These are phyloP conservation scores for Brachionus calyciflorus DNA, from an alignment of 1,140 invertebrate species.

Conservation along the genomic window DNA sequence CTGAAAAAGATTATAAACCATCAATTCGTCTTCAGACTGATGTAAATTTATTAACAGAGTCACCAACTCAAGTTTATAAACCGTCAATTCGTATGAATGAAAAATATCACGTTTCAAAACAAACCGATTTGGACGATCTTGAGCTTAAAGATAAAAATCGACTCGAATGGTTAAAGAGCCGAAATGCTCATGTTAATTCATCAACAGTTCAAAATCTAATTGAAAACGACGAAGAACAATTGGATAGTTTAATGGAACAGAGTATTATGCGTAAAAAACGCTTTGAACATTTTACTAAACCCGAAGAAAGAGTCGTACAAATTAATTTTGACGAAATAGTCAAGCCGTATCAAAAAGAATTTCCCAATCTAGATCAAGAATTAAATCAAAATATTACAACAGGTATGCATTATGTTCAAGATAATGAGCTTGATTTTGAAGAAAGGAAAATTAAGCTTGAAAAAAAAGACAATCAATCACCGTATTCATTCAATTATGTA, in stretches of 20 bases:
- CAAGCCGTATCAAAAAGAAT: background rate
- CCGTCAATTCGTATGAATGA: background rate
- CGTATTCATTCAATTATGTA: background rate
- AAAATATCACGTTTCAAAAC: slow-evolving; percentile 32
- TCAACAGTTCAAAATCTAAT: slow-evolving; percentile 14
- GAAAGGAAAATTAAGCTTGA: background rate
- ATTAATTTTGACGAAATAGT: slow-evolving; percentile 40
- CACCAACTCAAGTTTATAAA: background rate
- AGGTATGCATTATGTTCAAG: background rate
- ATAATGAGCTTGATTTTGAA: slow-evolving; percentile 8
- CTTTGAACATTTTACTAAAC: slow-evolving; percentile 33
- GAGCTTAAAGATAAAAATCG: slow-evolving; percentile 11
- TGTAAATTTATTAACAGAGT: background rate
- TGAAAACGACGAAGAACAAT: background rate
- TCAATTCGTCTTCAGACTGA: background rate
- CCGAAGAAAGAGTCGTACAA: slow-evolving; percentile 12
- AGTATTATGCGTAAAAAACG: background rate
- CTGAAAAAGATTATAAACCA: background rate
- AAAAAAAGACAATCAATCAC: background rate
- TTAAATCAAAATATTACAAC: background rate
- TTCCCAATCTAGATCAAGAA: background rate
- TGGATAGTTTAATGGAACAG: slow-evolving; percentile 26
- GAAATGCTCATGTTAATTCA: background rate
- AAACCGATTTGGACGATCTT: background rate
- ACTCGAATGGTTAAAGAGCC: background rate